Evolutionary conservation across 1,140 invertebrate genomes (phyloP), one percentile per base, ranked within the genome.

Genomic region (Panagrolaimus sp.): DNA sequence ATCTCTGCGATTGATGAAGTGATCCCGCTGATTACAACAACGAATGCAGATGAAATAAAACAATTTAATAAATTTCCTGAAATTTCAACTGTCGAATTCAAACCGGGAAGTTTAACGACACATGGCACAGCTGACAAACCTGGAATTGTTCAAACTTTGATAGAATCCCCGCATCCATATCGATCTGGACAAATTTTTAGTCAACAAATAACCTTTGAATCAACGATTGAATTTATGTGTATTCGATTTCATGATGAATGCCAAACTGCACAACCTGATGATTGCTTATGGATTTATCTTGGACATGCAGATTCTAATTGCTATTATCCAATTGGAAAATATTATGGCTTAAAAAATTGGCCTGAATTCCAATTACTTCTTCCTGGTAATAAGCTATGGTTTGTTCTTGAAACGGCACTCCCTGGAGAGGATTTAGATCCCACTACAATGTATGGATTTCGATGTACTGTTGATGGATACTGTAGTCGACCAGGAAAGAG

Each of bases 141-240:
- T 25, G 43, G 47, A 71, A 20, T 42, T 13, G 31, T 16, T 85
- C 94, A 93, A 81, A 90, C 92, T 9, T 89, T 92, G 86, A 88
- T 96, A 9, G 93, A 98, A 85, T 95, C 92, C 83, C 92, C 94
- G 44, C 95, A 98, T 87, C 95, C 94, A 0, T 98, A 98, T 84
- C 92, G 92, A 84, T 46, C 90, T 92, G 4, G 89, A 89, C 62
- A 90, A 95, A 13, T 89, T 89, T 45, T 91, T 91, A 85, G 93
- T 92, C 83, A 88, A 51, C 44, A 91, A 84, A 92, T 96, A 1
- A 86, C 88, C 51, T 97, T 97, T 85, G 92, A 93, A 0, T 85
- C 89, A 11, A 87, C 86, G 70, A 91, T 97, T 0, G 89, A 92
- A 72, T 96, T 93, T 91, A 87, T 97, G 78, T 89, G 90, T 0